Evolutionary conservation across 2,888 invertebrate genomes (phyloP), one percentile per base, ranked within the genome.

Genomic region (Aporophyla nigra): DNA sequence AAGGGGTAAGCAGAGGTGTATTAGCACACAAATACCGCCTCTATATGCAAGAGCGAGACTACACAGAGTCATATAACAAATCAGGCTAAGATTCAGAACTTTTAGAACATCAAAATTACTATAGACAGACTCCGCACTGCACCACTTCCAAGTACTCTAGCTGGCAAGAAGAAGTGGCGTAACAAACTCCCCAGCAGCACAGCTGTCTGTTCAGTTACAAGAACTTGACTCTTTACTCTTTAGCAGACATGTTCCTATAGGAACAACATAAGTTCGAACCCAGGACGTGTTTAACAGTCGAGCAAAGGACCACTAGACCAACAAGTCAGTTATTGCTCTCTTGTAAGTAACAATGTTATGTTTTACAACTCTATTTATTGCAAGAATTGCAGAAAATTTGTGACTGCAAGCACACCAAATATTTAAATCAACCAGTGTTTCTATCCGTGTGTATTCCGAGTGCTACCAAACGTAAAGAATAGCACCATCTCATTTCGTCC

Each of bases 261-360:
- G 3, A 53, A 53, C 21, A n/a, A 0, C n/a, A n/a, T 4, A n/a
- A 10, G 12, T n/a, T 54, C 5, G 54, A 54, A 54, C 54, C 54
- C 54, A n/a, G n/a, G n/a, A 51, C 2, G 19, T 19, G 51, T 0
- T 51, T 19, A 51, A 7, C 2, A 53, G 21, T n/a, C 21, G n/a
- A 0, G 53, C 10, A 4, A 0, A n/a, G 10, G n/a, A 4, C n/a
- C 10, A n/a, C n/a, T n/a, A n/a, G 5, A 12, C 49, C 49, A 19
- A 19, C 5, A 9, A 12, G 12, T 24, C n/a, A 54, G n/a, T 54
- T 0, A 24, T 54, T 54, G 12, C 12, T n/a, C 49, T n/a, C n/a
- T 54, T 0, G 5, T 54, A 12, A 10, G n/a, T 53, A 9, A 12
- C 33, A 51, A 19, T 19, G n/a, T 10, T 53, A 53, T n/a, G n/a